A percentile compares a stretch with the other conserved stretches of the same genome.
phyloP scores from a whole-genome alignment of 1,140 invertebrate species.

The Drosophila sturtevanti region DNA sequence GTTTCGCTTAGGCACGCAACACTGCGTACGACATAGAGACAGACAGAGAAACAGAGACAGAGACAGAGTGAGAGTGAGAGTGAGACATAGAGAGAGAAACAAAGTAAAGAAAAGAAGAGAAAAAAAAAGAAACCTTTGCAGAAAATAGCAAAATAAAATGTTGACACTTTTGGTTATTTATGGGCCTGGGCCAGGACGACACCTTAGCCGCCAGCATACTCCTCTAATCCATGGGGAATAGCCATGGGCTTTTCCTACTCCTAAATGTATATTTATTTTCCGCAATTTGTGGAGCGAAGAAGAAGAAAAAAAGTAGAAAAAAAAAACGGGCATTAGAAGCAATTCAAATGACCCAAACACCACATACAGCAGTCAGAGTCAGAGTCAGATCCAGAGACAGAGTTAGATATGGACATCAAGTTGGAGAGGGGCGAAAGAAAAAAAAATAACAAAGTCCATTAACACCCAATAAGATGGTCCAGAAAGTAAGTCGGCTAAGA shows the following conservation, averaged over 20 bases:
- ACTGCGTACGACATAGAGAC: slow-evolving; percentile 65
- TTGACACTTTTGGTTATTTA: slow-evolving; percentile 81
- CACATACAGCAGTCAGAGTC: neutral
- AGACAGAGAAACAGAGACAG: too few relatives aligned
- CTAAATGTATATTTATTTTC: slow-evolving; percentile 81
- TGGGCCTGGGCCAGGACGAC: slow-evolving; percentile 57
- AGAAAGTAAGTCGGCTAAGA: slow-evolving; percentile 35
- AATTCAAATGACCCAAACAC: slow-evolving; percentile 74
- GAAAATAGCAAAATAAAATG: slow-evolving; percentile 81
- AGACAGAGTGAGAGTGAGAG: slow-evolving; percentile 23
- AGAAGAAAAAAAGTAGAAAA: slow-evolving; percentile 9
- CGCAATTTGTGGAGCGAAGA: slow-evolving; percentile 56
- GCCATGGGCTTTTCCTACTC: slow-evolving; percentile 18
- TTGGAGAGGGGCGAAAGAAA: neutral
- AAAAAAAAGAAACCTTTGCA: slow-evolving; percentile 49
- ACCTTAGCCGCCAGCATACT: slow-evolving; percentile 49
- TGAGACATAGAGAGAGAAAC: neutral
- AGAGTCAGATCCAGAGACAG: neutral
- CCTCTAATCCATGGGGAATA: slow-evolving; percentile 71
- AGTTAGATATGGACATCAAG: neutral
- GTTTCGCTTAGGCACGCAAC: slow-evolving; percentile 78
- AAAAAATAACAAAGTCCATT: slow-evolving; percentile 60
- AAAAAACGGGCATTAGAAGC: slow-evolving; percentile 53
- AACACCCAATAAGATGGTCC: slow-evolving; percentile 71
- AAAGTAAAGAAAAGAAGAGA: neutral